A percentile compares a stretch with the other conserved stretches of the same genome.
These are phyloP conservation scores for Acronicta alni DNA, from an alignment of 2,888 invertebrate genomes.

Conservation along the genomic window DNA sequence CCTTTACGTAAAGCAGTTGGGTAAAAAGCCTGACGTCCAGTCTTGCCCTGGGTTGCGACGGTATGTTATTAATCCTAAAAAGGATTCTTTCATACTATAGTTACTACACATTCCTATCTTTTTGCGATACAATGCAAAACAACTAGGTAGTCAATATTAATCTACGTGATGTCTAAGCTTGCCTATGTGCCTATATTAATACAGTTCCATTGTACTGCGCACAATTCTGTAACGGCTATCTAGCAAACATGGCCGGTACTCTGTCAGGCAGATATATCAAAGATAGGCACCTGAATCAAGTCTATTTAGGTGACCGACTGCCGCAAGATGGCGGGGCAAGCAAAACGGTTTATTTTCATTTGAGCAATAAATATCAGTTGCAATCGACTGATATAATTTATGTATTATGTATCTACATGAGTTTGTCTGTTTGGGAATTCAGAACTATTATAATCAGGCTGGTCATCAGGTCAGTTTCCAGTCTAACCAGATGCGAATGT, in stretches of 20 bases:
- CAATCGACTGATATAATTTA: constrained; percentile 32
- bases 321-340: constrained; percentile 20
- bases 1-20: no score
- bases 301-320: constrained; percentile 42
- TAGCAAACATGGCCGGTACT: background rate
- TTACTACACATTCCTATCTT: no score
- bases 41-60: no score
- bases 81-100: no score
- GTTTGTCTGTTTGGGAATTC: background rate
- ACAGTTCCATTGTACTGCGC: background rate
- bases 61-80: no score
- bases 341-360: constrained; percentile 37
- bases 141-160: no score
- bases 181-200: no score
- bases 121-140: no score
- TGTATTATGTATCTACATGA: constrained; percentile 13
- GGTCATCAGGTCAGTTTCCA: no score
- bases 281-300: constrained; percentile 17
- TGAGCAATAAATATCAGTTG: constrained; percentile 38
- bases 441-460: background rate
- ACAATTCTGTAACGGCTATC: background rate
- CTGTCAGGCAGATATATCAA: constrained; percentile 9
- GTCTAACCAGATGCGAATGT: no score
- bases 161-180: no score
- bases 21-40: no score